A percentile compares a stretch with the other conserved stretches of the same genome.
These are phyloP conservation scores for Sorex maritimensis DNA, from an alignment of 2,797 vertebrate species.

Conservation along the genomic window DNA sequence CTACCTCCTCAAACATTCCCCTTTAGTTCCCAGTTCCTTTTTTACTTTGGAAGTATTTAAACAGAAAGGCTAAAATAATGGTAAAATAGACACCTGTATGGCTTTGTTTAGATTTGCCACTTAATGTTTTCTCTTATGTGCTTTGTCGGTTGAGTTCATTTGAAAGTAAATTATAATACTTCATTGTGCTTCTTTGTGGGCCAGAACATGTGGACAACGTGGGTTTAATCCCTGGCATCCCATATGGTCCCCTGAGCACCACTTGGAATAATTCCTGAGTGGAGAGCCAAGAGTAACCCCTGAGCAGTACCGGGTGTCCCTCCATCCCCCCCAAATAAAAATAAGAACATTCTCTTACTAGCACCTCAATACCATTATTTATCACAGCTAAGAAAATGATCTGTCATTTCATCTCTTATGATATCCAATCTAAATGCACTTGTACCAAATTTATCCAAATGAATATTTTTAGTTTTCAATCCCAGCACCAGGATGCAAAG, in stretches of 20 bases:
- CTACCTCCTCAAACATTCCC: conserved; percentile 24
- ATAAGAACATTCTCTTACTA: not conserved
- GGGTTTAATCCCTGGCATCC: too few relatives aligned
- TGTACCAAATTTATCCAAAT: conserved; percentile 1
- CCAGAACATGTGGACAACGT: too few relatives aligned
- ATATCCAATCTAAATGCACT: not conserved
- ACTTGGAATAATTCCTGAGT: too few relatives aligned
- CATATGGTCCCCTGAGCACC: too few relatives aligned
- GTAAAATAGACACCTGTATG: not conserved
- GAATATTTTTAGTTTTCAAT: not conserved
- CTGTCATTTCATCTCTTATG: not conserved
- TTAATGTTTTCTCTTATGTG: not conserved
- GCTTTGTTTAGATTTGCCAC: not conserved
- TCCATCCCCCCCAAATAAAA: not conserved
- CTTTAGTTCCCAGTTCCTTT: not conserved
- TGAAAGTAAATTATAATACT: conserved; percentile 47
- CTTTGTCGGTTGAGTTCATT: not conserved
- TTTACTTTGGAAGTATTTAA: conserved; percentile 29
- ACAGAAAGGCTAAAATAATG: conserved; percentile 19
- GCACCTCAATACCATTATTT: not conserved
- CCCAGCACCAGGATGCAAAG: not conserved
- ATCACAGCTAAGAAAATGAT: not conserved
- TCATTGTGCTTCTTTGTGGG: not conserved
- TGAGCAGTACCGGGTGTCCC: too few relatives aligned
- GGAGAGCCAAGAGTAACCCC: too few relatives aligned